Conservation (phyloP, 2,797 vertebrate species). For the Distichodus sexfasciatus region DNA sequence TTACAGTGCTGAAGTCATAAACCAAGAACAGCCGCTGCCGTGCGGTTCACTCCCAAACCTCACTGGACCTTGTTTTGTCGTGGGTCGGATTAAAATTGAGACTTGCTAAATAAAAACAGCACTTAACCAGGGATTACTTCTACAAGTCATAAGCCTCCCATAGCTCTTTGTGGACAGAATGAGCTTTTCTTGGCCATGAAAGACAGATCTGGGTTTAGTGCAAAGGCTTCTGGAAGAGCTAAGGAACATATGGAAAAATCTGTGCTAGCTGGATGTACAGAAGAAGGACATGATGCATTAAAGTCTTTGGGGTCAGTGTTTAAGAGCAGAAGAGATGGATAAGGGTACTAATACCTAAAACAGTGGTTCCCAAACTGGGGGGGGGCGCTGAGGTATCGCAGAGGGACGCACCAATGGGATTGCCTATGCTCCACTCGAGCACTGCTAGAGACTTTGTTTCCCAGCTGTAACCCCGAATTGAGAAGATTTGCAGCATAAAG, state of each 20-base stretch:
- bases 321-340: too few species aligned
- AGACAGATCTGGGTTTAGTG: neutral
- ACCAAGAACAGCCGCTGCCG: neutral
- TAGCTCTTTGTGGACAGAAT: neutral
- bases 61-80: slow-evolving; percentile 2
- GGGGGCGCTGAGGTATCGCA: too few species aligned
- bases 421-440: too few species aligned
- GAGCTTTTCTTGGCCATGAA: neutral
- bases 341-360: too few species aligned
- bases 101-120: neutral
- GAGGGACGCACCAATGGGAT: too few species aligned
- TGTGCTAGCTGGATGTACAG: neutral
- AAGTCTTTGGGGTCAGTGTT: too few species aligned
- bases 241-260: neutral
- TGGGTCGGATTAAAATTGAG: slow-evolving; percentile 5
- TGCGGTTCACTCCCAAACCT: slow-evolving; percentile 9
- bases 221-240: neutral
- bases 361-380: too few species aligned
- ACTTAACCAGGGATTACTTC: neutral
- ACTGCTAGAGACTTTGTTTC: too few species aligned
- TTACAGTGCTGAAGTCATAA: neutral
- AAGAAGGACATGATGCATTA: neutral
- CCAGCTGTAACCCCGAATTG: too few species aligned
- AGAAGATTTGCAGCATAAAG: too few species aligned
- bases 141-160: neutral